These are phyloP conservation scores for Bombyx mandarina DNA, from an alignment of 1,140 invertebrate genomes.

Conservation along the genomic window DNA sequence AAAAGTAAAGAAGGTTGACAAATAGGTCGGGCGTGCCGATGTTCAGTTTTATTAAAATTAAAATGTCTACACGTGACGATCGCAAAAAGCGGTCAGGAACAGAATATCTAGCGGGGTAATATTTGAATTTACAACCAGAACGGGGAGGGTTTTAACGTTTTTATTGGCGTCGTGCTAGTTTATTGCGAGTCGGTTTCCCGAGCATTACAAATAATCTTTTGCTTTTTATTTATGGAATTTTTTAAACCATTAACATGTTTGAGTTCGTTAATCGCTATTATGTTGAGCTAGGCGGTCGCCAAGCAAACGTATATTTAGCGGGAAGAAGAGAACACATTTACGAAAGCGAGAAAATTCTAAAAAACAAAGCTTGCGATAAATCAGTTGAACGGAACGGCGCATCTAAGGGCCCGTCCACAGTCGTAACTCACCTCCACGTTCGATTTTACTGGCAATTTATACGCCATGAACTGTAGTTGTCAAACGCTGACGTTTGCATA, in stretches of 20 bases:
- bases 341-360: constrained; percentile 26
- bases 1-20: constrained; percentile 69
- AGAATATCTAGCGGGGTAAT: constrained; percentile 26
- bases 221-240: too few species aligned
- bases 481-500: constrained; percentile 64
- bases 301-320: neutral
- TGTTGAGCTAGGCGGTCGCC: constrained; percentile 3
- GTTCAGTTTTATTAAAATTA: constrained; percentile 69
- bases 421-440: constrained; percentile 55
- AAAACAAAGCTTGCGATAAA: constrained; percentile 51
- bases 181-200: constrained; percentile 47
- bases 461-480: constrained; percentile 64
- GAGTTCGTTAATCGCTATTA: too few species aligned
- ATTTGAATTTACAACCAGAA: constrained; percentile 10
- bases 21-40: constrained; percentile 63
- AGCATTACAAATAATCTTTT: constrained; percentile 56
- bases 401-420: constrained; percentile 46
- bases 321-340: constrained; percentile 14
- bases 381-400: constrained; percentile 44
- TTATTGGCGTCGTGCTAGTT: constrained; percentile 60
- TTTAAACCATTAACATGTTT: too few species aligned
- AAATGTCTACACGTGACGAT: constrained; percentile 52
- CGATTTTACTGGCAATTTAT: constrained; percentile 65
- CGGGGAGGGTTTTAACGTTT: constrained; percentile 56
- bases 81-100: constrained; percentile 50